A percentile compares a stretch with the other conserved stretches of the same genome.
Conservation (phyloP, 1,140 invertebrate species). For the Nephila pilipes region DNA sequence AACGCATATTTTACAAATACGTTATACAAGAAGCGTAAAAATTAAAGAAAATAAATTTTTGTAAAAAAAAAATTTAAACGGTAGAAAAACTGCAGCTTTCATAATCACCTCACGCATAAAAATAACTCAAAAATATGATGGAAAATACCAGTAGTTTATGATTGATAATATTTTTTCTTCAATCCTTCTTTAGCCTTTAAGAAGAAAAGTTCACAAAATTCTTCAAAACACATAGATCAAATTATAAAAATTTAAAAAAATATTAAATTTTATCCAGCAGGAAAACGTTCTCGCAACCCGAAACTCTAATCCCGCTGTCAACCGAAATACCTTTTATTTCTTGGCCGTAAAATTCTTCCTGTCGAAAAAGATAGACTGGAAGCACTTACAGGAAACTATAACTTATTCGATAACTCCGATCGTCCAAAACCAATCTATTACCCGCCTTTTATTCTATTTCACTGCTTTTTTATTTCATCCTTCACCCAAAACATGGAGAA, state of each 20-base stretch:
- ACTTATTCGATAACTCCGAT: conserved; percentile 68
- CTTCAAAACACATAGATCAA: neutral
- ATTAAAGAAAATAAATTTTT: too few relatives aligned
- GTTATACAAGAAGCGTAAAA: too few relatives aligned
- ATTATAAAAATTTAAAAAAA: neutral
- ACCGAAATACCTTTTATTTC: conserved; percentile 40
- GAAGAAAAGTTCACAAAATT: neutral
- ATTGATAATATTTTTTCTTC: neutral
- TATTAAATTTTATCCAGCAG: conserved; percentile 3
- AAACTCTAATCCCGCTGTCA: neutral
- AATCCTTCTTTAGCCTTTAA: neutral
- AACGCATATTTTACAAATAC: too few relatives aligned
- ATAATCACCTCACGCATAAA: too few relatives aligned
- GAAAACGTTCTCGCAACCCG: neutral
- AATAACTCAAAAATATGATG: too few relatives aligned
- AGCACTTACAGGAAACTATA: conserved; percentile 61
- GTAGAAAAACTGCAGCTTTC: too few relatives aligned
- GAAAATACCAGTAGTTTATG: too few relatives aligned
- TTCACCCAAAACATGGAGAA: conserved; percentile 49
- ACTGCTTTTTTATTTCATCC: conserved; percentile 57
- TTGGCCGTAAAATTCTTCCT: conserved; percentile 40
- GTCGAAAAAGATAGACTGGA: conserved; percentile 43
- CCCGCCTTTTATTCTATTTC: conserved; percentile 55
- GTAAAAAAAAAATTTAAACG: too few relatives aligned
- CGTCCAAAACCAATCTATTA: conserved; percentile 67